phyloP scores from a whole-genome alignment of 2,113 vertebrate species.

The Daubentonia madagascariensis region DNA sequence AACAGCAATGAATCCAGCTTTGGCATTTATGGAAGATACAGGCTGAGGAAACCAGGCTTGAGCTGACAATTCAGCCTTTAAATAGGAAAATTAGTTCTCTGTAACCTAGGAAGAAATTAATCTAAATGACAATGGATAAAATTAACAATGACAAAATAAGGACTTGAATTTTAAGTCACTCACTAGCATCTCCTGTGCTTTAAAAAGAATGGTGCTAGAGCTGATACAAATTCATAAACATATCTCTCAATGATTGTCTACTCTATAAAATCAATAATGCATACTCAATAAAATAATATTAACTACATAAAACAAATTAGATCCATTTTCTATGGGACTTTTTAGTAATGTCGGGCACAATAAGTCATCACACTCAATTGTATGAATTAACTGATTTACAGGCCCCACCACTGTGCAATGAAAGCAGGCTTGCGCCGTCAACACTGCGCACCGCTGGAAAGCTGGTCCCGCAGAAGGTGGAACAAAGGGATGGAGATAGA shows the following conservation, averaged over 20 bases:
- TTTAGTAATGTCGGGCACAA: conserved; percentile 13
- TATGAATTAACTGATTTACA: conserved; percentile 6
- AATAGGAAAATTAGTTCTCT: conserved; percentile 14
- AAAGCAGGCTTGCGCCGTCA: not conserved
- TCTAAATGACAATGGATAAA: conserved; percentile 52
- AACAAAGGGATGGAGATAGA: not conserved
- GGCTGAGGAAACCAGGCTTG: not conserved
- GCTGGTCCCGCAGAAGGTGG: not conserved
- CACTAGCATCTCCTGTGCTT: not conserved
- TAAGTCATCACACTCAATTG: conserved; percentile 25
- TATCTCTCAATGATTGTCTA: conserved; percentile 16
- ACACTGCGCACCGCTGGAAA: not conserved
- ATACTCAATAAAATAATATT: conserved; percentile 68
- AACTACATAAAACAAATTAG: conserved; percentile 61
- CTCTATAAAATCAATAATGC: conserved; percentile 65
- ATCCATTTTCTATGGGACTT: conserved; percentile 32
- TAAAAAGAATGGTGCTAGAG: conserved; percentile 21
- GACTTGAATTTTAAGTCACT: conserved; percentile 41
- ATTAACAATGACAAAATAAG: conserved; percentile 51
- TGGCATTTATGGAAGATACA: not conserved
- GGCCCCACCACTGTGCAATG: not conserved
- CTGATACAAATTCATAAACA: conserved; percentile 48
- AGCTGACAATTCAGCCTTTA: conserved; percentile 5
- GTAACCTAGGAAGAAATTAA: conserved; percentile 42
- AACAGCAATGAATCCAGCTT: not conserved